Percentiles rank a stretch among this genome's conserved stretches.
Evolutionary conservation across 2,797 vertebrate genomes (phyloP).

Genomic region (Tadarida brasiliensis): DNA sequence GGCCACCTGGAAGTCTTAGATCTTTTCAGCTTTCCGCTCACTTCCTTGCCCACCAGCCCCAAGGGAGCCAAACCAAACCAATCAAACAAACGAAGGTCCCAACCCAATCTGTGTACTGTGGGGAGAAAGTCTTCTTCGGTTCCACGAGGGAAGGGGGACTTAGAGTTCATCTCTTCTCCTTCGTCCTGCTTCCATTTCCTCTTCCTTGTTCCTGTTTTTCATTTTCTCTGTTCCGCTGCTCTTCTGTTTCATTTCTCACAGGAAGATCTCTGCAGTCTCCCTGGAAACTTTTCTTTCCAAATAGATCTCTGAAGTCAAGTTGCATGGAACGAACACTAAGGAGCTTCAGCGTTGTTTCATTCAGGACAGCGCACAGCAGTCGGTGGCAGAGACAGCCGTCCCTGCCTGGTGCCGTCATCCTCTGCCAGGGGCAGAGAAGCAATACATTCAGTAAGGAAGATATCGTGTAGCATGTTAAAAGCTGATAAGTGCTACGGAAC

Average conservation of each 20-base stretch:
- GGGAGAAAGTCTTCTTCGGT: neutral
- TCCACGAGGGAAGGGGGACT: neutral
- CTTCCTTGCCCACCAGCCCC: neutral
- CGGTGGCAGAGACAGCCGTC: neutral
- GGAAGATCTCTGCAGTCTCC: neutral
- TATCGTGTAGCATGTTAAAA: neutral
- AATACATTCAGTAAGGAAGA: neutral
- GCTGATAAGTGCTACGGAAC: neutral
- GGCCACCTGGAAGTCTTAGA: neutral
- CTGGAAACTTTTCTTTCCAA: constrained; percentile 6
- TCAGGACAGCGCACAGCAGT: neutral
- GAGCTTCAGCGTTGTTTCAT: neutral
- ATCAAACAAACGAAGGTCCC: neutral
- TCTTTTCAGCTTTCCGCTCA: neutral
- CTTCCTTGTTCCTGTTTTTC: neutral
- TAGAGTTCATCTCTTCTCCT: too few species aligned
- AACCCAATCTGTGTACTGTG: neutral
- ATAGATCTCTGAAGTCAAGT: constrained; percentile 29
- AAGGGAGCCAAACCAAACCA: neutral
- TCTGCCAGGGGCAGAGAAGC: neutral
- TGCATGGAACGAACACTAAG: neutral
- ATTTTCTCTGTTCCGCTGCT: neutral
- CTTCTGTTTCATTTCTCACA: neutral
- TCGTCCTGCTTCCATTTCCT: neutral
- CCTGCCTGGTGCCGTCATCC: neutral